A percentile compares a stretch with the other conserved stretches of the same genome.
Evolutionary conservation across 2,888 invertebrate genomes (phyloP).

Genomic region (Drosophila nr. perissopoda): DNA sequence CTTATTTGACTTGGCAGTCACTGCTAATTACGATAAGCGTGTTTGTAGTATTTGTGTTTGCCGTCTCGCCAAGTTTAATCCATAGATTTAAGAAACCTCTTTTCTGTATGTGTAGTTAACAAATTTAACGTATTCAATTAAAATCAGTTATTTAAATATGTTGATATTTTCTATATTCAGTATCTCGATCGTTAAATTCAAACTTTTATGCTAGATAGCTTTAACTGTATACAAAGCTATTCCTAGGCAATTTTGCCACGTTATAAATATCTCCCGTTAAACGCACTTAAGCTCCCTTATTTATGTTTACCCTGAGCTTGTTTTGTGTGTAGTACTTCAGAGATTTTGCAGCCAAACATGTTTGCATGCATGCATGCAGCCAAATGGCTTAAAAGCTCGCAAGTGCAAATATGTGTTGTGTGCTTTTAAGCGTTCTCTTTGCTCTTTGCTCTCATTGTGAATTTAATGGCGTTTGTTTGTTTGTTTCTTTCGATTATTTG

Average conservation of each 20-base stretch:
- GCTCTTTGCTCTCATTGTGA: background rate
- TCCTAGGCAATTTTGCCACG: background rate
- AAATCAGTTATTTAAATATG: background rate
- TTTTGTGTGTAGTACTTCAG: constrained; percentile 1
- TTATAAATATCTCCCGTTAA: background rate
- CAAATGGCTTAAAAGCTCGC: constrained; percentile 33
- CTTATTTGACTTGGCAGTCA: background rate
- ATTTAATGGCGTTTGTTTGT: constrained; percentile 7
- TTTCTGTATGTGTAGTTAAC: no score
- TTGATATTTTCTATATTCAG: background rate
- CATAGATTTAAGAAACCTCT: background rate
- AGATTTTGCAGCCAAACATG: constrained; percentile 12
- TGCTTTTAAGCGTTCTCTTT: constrained; percentile 32
- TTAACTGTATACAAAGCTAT: background rate
- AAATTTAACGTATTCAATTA: no score
- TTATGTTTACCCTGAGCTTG: background rate
- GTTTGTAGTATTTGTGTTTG: constrained; percentile 7
- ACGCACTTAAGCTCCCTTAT: constrained; percentile 23
- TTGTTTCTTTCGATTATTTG: constrained; percentile 13
- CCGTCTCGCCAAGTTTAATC: constrained; percentile 3
- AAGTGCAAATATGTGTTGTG: constrained; percentile 39
- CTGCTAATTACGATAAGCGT: constrained; percentile 10
- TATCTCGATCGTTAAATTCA: background rate
- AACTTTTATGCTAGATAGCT: background rate
- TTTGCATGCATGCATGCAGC: constrained; percentile 10